Evolutionary conservation across 2,888 invertebrate genomes (phyloP).

Genomic region (Thumatha senex): DNA sequence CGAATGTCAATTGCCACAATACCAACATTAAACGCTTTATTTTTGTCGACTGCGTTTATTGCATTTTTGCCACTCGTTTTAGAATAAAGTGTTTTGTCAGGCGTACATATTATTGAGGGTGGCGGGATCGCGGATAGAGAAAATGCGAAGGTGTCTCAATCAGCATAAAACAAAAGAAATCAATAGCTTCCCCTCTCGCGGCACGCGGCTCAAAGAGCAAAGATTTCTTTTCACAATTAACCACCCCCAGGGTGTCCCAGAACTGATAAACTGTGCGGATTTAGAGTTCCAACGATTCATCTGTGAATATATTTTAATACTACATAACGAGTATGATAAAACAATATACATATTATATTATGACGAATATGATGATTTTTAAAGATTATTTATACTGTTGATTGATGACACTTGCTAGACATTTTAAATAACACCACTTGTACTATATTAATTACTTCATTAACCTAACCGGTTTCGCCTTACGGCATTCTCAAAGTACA

Average conservation of each 20-base stretch:
- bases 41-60: slow-evolving; percentile 41
- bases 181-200: slow-evolving; percentile 70
- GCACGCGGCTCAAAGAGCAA: slow-evolving; percentile 78
- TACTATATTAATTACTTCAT: too few species aligned
- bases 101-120: slow-evolving; percentile 57
- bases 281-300: slow-evolving; percentile 48
- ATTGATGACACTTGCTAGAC: too few species aligned
- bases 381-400: too few species aligned
- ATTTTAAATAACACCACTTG: too few species aligned
- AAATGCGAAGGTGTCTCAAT: slow-evolving; percentile 83
- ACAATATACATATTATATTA: background rate
- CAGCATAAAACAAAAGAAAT: slow-evolving; percentile 84
- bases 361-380: background rate
- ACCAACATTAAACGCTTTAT: background rate
- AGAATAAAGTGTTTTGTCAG: slow-evolving; percentile 76
- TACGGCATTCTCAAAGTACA: too few species aligned
- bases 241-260: slow-evolving; percentile 68
- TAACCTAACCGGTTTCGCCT: too few species aligned
- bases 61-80: slow-evolving; percentile 63
- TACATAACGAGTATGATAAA: too few species aligned
- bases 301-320: slow-evolving; percentile 7
- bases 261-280: slow-evolving; percentile 71
- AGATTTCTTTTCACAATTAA: slow-evolving; percentile 84
- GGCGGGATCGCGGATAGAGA: slow-evolving; percentile 63
- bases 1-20: too few species aligned